These are phyloP conservation scores for Heteropelma amictum DNA, from an alignment of 2,888 invertebrate species.

Conservation along the genomic window DNA sequence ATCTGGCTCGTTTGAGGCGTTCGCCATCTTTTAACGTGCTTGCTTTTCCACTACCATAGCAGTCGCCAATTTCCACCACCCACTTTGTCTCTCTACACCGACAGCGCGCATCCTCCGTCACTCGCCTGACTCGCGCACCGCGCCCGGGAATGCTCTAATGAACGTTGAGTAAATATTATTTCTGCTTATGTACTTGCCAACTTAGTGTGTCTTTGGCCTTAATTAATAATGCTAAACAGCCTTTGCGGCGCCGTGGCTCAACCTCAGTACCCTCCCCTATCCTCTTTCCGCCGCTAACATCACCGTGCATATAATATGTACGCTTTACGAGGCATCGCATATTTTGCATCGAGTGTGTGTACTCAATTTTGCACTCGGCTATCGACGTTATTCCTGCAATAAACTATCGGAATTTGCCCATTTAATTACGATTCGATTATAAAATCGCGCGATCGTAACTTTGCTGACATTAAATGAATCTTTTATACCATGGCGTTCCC, in stretches of 20 bases:
- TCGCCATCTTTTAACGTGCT: constrained; percentile 56
- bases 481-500: too few species aligned
- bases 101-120: constrained; percentile 26
- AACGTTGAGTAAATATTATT: constrained; percentile 77
- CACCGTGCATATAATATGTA: background rate
- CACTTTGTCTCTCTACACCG: constrained; percentile 1
- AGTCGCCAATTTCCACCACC: constrained; percentile 17
- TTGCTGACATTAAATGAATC: too few species aligned
- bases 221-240: constrained; percentile 77
- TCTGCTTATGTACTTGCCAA: constrained; percentile 76
- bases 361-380: background rate
- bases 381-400: constrained; percentile 2
- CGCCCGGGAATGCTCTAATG: constrained; percentile 74
- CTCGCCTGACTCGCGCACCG: constrained; percentile 56
- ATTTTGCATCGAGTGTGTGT: background rate
- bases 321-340: background rate
- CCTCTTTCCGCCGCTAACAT: constrained; percentile 6
- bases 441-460: too few species aligned
- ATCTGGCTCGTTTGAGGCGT: constrained; percentile 74
- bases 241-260: constrained; percentile 45
- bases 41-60: constrained; percentile 36
- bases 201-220: constrained; percentile 76
- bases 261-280: background rate
- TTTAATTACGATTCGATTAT: too few species aligned
- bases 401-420: too few species aligned